Base-by-base conservation (phyloP, 2,888 invertebrate genomes). In the Physocephala rufipes region DNA sequence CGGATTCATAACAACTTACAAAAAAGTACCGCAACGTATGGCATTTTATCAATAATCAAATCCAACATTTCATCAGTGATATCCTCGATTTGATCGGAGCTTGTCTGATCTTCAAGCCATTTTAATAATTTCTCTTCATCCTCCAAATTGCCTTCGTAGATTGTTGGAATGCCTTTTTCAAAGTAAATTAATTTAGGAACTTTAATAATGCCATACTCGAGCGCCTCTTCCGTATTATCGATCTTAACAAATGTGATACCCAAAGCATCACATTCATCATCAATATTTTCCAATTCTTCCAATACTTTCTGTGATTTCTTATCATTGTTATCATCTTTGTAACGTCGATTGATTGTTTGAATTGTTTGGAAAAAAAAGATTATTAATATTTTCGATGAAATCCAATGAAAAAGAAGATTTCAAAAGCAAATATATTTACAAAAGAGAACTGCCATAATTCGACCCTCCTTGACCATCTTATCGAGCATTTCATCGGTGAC, bases 21-120 rank as follows among this genome's bases (percentile, higher is more conserved):
- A 88, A 96, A 96, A 79, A 96, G 87, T 68, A 95, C 96, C 64
- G 95, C 96, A 76, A 96, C 94, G 84, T 93, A 92, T 9, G 91
- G 92, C 91, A 94, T 93, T 88, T 94, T 94, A 74, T 92, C 92
- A 78, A 96, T 92, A 77, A 96, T 91, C 82, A 95, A 89, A 83
- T 95, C 95, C 75, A 96, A 88, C 95, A 96, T 95, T 88, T 96
- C 95, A 85, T 96, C 95, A 21, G 95, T 96, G 71, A 96, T 92
- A 82, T 96, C 96, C 87, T 96, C 96, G 78, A 96, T 96, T 88
- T 96, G 95, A 85, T 96, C 96, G 78, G 90, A 92, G 79, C 93
- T 94, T 58, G 91, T 89, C 84, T 96, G 96, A 79, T 93, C 91
- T 78, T 91, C 92, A 30, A 96, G 89, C 96, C 96, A 96, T 78